These are phyloP conservation scores for Drosophila triauraria DNA, from an alignment of 1,140 invertebrate species.

Conservation along the genomic window DNA sequence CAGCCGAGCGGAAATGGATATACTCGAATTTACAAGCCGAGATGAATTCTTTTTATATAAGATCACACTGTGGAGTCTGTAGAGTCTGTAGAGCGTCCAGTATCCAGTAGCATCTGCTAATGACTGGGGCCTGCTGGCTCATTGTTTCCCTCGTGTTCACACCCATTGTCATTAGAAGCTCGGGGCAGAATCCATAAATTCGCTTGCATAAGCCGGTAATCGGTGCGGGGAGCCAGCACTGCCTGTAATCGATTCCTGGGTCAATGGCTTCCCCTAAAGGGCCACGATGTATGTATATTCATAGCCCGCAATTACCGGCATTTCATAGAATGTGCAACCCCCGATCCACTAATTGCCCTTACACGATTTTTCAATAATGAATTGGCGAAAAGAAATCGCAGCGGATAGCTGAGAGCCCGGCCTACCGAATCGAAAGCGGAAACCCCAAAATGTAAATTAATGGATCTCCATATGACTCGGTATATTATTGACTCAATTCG, in stretches of 20 bases:
- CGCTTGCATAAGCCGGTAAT: constrained; percentile 48
- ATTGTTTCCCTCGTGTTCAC: constrained; percentile 55
- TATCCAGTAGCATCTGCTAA: constrained; percentile 12
- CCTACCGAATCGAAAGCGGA: constrained; percentile 55
- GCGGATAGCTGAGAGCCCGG: neutral
- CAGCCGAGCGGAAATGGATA: constrained; percentile 13
- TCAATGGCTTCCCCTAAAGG: constrained; percentile 24
- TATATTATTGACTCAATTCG: constrained; percentile 41
- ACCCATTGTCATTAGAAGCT: constrained; percentile 31
- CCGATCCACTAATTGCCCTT: constrained; percentile 55
- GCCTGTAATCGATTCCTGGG: constrained; percentile 37
- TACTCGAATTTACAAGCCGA: neutral
- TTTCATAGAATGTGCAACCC: constrained; percentile 41
- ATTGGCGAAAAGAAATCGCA: constrained; percentile 54
- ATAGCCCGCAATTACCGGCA: constrained; percentile 44
- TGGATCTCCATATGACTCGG: constrained; percentile 59
- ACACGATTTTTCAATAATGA: constrained; percentile 76
- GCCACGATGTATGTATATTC: constrained; percentile 6
- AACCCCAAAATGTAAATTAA: constrained; percentile 81
- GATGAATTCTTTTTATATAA: constrained; percentile 30
- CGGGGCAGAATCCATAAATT: constrained; percentile 45
- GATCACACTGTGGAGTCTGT: neutral
- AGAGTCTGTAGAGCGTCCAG: neutral
- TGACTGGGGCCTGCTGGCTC: constrained; percentile 14
- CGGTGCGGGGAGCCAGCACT: constrained; percentile 14